Evolutionary conservation across 2,797 vertebrate species (phyloP).

Genomic region (Sphaeramia orbicularis): DNA sequence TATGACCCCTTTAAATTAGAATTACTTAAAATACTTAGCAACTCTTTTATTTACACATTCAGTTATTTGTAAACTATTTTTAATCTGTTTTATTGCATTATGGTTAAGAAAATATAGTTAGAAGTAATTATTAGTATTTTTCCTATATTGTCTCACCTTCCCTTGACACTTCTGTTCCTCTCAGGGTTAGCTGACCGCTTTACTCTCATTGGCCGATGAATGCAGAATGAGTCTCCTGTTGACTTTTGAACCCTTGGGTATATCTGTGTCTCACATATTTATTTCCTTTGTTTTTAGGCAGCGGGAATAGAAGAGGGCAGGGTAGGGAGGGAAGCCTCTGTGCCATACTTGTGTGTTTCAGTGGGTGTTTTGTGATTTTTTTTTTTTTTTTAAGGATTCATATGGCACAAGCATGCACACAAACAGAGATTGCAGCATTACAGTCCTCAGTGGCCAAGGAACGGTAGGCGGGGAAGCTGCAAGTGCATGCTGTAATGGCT

Average conservation of each 20-base stretch:
- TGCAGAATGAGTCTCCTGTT: conserved; percentile 78
- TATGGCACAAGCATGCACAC: conserved; percentile 69
- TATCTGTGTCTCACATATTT: conserved; percentile 68
- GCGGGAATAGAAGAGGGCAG: conserved; percentile 47
- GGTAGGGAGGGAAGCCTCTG: conserved; percentile 55
- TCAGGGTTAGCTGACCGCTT: conserved; percentile 94
- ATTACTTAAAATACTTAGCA: conserved; percentile 10
- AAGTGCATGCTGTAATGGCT: conserved; percentile 68
- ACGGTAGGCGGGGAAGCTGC: conserved; percentile 54
- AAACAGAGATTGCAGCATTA: conserved; percentile 53
- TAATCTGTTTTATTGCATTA: background rate
- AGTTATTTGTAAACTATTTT: conserved; percentile 3
- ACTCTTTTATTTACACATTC: conserved; percentile 30
- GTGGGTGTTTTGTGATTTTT: conserved; percentile 40
- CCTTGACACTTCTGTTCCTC: conserved; percentile 75
- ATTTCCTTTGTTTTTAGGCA: conserved; percentile 59
- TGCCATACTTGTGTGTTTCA: conserved; percentile 52
- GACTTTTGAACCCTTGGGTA: conserved; percentile 72
- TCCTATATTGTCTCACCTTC: conserved; percentile 94
- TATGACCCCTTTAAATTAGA: too few species aligned
- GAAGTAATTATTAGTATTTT: conserved; percentile 73
- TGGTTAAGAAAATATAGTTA: conserved; percentile 14
- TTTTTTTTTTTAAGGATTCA: conserved; percentile 46
- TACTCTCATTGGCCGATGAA: conserved; percentile 95
- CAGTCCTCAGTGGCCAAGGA: conserved; percentile 51